phyloP scores from a whole-genome alignment of 2,888 invertebrate species.

The Ormyrus rosae region DNA sequence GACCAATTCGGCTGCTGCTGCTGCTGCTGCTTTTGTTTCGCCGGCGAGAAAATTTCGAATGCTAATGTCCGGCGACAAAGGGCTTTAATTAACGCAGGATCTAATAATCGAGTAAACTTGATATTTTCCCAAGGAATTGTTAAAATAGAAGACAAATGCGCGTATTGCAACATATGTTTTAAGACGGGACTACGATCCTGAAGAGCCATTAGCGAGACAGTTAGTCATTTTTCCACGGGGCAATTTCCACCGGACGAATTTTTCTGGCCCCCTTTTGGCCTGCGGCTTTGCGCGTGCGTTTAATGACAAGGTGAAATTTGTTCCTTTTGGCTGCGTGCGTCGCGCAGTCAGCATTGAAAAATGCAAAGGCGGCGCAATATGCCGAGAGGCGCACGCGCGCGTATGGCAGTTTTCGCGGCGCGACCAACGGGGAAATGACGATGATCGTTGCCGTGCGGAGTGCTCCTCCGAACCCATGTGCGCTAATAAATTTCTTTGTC shows the following conservation, averaged over 20 bases:
- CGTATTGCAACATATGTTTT: too few relatives aligned
- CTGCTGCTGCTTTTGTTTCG: slow-evolving; percentile 21
- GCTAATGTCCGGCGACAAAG: slow-evolving; percentile 21
- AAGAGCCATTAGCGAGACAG: too few relatives aligned
- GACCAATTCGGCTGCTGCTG: too few relatives aligned
- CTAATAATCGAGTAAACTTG: slow-evolving; percentile 20
- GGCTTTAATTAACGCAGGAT: slow-evolving; percentile 27
- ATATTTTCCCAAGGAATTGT: too few relatives aligned
- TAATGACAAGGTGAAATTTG: slow-evolving; percentile 70
- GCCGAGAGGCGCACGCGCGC: slow-evolving; percentile 49
- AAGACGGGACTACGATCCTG: too few relatives aligned
- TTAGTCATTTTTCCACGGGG: too few relatives aligned
- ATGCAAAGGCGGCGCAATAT: slow-evolving; percentile 65
- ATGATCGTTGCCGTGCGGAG: slow-evolving; percentile 9
- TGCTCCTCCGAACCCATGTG: background rate
- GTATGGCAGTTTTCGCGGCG: slow-evolving; percentile 41
- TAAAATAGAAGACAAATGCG: too few relatives aligned
- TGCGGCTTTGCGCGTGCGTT: slow-evolving; percentile 64
- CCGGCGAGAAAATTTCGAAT: slow-evolving; percentile 34
- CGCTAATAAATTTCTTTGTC: slow-evolving; percentile 48
- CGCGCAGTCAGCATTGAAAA: slow-evolving; percentile 71
- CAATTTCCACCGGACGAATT: too few relatives aligned
- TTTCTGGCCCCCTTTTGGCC: too few relatives aligned
- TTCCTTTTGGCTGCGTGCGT: slow-evolving; percentile 58
- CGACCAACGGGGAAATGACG: background rate